Base-by-base conservation (phyloP, 2,113 vertebrate species). In the Sebastes schlegelii region DNA sequence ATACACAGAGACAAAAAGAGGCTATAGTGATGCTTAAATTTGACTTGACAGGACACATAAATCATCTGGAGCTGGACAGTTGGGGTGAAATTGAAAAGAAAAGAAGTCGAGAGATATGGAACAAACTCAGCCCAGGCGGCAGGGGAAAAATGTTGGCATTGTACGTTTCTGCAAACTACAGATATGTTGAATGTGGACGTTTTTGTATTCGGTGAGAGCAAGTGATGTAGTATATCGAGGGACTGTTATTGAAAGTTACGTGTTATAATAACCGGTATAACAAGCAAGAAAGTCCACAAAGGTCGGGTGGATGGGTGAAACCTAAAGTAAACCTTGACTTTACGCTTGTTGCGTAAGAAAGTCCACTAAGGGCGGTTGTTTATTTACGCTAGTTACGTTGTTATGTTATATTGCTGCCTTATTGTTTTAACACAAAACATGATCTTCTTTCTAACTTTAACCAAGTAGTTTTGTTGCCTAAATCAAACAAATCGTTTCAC, bases 31-130 rank as follows among this genome's bases (percentile, higher is more conserved):
- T 55, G 4, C 21, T 69, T 67, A 58, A 1, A 49, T 40, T 52
- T 74, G 21, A 40, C 45, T 45, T 70, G 70, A 68, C 70, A 71
- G 42, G 21, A 84, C 68, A 61, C 46, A 81, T 76, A 72, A 76
- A 80, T 81, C 62, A 82, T 19, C n/a, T 4, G 17, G 9, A 43
- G 9, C 17, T 34, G 34, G 60, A 52, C n/a, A 23, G 48, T 54
- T 19, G n/a, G 61, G 60, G 61, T 65, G 8, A 61, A 64, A 75
- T 8, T 40, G 52, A 55, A 77, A 73, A 63, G 12, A 45, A 57
- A 52, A 8, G 60, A 52, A 70, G 40, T n/a, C 61, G 12, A 71
- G 34, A 70, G 7, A 60, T 51, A 75, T 52, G 14, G 21, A 17
- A 2, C 51, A 52, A 52, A 52, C 11, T 49, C 48, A 49, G 11